Evolutionary conservation across 1,140 invertebrate genomes (phyloP).

Genomic region (Zaprionus vittiger): DNA sequence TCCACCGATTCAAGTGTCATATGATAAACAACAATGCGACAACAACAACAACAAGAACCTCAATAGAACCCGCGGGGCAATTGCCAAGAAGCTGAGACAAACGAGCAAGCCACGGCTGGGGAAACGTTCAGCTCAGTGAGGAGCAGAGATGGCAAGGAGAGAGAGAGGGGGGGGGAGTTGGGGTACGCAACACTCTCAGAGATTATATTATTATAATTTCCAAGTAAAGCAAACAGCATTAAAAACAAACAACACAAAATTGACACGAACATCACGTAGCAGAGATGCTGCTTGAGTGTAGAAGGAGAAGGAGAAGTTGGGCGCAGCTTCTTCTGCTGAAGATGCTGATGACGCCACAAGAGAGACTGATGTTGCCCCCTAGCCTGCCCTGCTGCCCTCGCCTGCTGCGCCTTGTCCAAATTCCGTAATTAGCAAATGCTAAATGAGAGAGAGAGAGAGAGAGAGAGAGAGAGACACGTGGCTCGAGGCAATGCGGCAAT

Average conservation of each 20-base stretch:
- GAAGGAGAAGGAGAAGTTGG: constrained; percentile 39
- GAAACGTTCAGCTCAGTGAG: constrained; percentile 22
- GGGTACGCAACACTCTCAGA: constrained; percentile 43
- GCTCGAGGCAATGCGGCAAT: constrained; percentile 61
- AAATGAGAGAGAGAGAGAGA: constrained; percentile 34
- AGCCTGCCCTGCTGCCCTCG: constrained; percentile 9
- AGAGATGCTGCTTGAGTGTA: constrained; percentile 40
- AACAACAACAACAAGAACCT: constrained; percentile 8
- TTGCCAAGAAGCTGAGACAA: constrained; percentile 39
- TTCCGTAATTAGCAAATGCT: constrained; percentile 72
- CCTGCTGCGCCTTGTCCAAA: constrained; percentile 63
- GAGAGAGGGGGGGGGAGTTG: background rate
- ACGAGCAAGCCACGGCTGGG: constrained; percentile 16
- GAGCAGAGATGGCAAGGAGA: background rate
- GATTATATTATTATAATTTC: constrained; percentile 83
- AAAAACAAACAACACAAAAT: constrained; percentile 77
- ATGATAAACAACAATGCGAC: constrained; percentile 38
- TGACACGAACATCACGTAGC: constrained; percentile 83
- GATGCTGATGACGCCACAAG: constrained; percentile 22
- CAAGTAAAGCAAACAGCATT: constrained; percentile 75
- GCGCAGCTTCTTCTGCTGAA: constrained; percentile 5
- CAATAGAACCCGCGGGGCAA: constrained; percentile 40
- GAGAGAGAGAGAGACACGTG: constrained; percentile 30
- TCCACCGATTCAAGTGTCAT: constrained; percentile 34
- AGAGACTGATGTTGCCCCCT: background rate